phyloP scores from a whole-genome alignment of 2,113 vertebrate genomes.

The Cyphomyrus plagiostoma region DNA sequence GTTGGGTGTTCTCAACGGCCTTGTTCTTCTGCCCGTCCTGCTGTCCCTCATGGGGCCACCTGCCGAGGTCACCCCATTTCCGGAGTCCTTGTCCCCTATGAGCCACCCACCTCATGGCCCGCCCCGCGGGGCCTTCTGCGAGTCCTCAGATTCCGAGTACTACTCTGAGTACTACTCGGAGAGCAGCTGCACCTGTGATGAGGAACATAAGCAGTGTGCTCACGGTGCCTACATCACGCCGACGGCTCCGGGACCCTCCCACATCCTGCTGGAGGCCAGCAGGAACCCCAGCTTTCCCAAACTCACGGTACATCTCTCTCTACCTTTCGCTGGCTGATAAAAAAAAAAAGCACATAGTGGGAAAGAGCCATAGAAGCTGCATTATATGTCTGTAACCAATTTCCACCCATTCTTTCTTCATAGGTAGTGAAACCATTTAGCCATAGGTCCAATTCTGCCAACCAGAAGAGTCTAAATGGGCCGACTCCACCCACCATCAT shows the following conservation, averaged over 20 bases:
- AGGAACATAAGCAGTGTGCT: constrained; percentile 59
- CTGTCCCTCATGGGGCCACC: constrained; percentile 89
- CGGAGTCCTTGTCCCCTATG: constrained; percentile 54
- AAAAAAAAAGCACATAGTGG: not conserved
- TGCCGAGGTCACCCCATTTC: constrained; percentile 69
- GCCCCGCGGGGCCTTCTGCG: constrained; percentile 58
- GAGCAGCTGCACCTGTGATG: constrained; percentile 63
- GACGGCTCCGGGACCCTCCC: constrained; percentile 46
- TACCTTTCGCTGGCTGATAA: not conserved
- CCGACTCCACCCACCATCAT: constrained; percentile 49
- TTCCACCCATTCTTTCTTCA: not conserved
- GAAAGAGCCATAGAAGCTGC: not conserved
- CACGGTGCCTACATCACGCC: constrained; percentile 53
- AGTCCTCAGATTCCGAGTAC: constrained; percentile 68
- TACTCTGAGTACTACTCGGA: constrained; percentile 66
- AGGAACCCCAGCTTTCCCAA: constrained; percentile 72
- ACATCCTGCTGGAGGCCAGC: constrained; percentile 74
- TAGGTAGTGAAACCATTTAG: constrained; percentile 77
- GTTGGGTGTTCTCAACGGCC: constrained; percentile 86
- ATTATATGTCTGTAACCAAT: not conserved
- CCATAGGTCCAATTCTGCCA: constrained; percentile 49
- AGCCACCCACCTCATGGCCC: constrained; percentile 49
- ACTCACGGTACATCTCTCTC: constrained; percentile 63
- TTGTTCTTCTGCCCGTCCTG: constrained; percentile 88
- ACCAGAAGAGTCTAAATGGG: constrained; percentile 50